A percentile compares a stretch with the other conserved stretches of the same genome.
Conservation (phyloP, 2,888 invertebrate genomes). For the Zaprionus obscuricornis region DNA sequence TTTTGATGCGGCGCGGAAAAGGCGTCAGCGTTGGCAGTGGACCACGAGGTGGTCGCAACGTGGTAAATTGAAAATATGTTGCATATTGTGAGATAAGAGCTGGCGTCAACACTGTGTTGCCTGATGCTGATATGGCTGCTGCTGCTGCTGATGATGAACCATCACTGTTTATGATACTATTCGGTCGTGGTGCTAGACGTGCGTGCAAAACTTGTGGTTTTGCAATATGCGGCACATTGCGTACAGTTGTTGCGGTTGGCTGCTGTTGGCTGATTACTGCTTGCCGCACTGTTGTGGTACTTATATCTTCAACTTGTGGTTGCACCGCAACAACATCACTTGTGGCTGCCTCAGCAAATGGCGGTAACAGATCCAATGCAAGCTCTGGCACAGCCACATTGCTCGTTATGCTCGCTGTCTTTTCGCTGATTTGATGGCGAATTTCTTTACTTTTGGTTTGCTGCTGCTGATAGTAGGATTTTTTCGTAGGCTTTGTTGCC, state of each 20-base stretch:
- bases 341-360: slow-evolving; percentile 46
- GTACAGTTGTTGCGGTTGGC: slow-evolving; percentile 3
- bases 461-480: slow-evolving; percentile 50
- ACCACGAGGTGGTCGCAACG: slow-evolving; percentile 65
- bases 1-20: slow-evolving; percentile 62
- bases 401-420: slow-evolving; percentile 12
- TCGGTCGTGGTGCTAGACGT: slow-evolving; percentile 20
- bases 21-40: slow-evolving; percentile 75
- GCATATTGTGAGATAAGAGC: slow-evolving; percentile 55
- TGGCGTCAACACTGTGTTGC: slow-evolving; percentile 14
- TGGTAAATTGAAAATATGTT: slow-evolving; percentile 63
- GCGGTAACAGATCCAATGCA: slow-evolving; percentile 61
- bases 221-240: slow-evolving; percentile 20
- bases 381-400: slow-evolving; percentile 37
- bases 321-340: slow-evolving; percentile 17
- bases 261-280: not conserved
- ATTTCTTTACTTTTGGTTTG: slow-evolving; percentile 46
- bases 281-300: no score
- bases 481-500: slow-evolving; percentile 63
- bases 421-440: slow-evolving; percentile 35
- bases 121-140: slow-evolving; percentile 1
- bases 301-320: slow-evolving; percentile 13
- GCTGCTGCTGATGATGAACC: slow-evolving; percentile 8
- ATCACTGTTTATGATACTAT: slow-evolving; percentile 12
- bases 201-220: slow-evolving; percentile 9